These are phyloP conservation scores for Chionis minor DNA, from an alignment of 2,113 vertebrate species.

Conservation along the genomic window DNA sequence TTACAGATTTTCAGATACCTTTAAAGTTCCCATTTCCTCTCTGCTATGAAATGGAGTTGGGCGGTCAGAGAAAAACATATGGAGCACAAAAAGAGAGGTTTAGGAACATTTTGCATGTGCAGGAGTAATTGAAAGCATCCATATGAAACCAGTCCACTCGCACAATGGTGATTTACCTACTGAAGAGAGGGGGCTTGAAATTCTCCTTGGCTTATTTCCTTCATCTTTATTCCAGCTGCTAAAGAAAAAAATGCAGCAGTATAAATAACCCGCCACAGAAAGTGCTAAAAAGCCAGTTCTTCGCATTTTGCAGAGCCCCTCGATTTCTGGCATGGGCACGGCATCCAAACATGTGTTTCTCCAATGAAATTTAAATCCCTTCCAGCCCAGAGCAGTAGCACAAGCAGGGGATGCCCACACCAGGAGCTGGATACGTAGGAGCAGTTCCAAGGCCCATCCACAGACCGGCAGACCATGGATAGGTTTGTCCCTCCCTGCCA, in stretches of 20 bases:
- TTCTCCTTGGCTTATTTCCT: neutral
- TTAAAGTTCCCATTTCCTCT: neutral
- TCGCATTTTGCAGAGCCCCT: neutral
- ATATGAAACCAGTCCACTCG: neutral
- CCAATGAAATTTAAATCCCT: neutral
- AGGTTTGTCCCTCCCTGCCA: neutral
- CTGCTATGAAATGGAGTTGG: neutral
- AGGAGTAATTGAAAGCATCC: neutral
- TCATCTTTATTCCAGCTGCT: neutral
- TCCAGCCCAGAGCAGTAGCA: neutral
- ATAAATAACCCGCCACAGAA: accelerated
- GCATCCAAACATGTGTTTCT: neutral
- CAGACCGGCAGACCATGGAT: neutral
- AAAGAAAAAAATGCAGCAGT: neutral
- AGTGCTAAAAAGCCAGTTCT: neutral
- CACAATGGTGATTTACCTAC: neutral
- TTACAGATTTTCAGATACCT: neutral
- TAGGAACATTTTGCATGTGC: neutral
- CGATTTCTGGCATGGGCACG: neutral
- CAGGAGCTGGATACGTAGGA: neutral
- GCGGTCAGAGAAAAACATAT: neutral
- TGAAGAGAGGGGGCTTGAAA: neutral
- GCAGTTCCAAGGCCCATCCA: neutral
- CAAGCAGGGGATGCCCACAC: neutral
- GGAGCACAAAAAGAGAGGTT: neutral